Evolutionary conservation across 1,140 invertebrate genomes (phyloP).

Genomic region (Alviniconcha marisindica): DNA sequence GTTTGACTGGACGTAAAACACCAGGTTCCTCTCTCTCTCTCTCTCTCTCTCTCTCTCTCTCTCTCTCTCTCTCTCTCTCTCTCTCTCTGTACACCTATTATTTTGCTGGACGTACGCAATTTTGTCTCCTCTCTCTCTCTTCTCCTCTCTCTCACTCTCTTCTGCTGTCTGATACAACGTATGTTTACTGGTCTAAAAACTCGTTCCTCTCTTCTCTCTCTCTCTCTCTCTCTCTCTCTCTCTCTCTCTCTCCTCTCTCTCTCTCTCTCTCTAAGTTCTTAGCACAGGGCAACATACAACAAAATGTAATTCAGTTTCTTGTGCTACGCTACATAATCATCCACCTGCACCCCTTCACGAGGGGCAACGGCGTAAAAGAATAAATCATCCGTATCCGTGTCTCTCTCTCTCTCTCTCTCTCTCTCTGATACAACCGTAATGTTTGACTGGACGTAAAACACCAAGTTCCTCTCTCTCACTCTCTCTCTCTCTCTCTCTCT

Average conservation of each 20-base stretch:
- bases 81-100: too few relatives aligned
- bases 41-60: neutral
- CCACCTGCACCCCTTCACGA: neutral
- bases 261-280: neutral
- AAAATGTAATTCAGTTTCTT: too few relatives aligned
- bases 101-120: neutral
- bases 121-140: neutral
- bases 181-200: too few relatives aligned
- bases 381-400: neutral
- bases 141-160: neutral
- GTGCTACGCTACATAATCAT: neutral
- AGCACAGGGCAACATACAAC: neutral
- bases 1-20: too few relatives aligned
- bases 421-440: neutral
- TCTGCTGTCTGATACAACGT: too few relatives aligned
- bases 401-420: neutral
- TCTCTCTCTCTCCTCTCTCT: neutral
- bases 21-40: neutral
- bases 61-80: neutral
- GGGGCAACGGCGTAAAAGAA: neutral
- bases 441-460: too few relatives aligned
- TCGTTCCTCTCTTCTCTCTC: neutral
- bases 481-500: too few relatives aligned
- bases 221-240: conserved; percentile 18
- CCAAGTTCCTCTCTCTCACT: too few relatives aligned